Evolutionary conservation across 2,888 invertebrate genomes (phyloP).

Genomic region (Agrotis exclamationis): DNA sequence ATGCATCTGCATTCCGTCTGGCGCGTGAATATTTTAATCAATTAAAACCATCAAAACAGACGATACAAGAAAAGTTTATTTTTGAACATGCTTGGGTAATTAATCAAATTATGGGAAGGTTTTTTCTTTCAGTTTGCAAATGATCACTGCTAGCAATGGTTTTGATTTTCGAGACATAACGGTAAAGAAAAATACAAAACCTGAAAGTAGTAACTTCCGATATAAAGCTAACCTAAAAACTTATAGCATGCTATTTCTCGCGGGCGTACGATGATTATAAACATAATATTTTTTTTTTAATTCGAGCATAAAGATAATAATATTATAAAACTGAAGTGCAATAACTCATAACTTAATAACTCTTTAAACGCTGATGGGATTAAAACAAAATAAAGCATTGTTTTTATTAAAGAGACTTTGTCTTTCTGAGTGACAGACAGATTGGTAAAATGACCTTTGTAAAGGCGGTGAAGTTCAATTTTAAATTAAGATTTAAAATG

Average conservation of each 20-base stretch:
- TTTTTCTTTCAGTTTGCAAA: constrained; percentile 1
- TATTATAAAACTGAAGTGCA: constrained; percentile 29
- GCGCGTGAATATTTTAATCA: neutral
- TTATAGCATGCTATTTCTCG: too few species aligned
- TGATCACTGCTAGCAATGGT: neutral
- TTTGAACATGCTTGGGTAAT: neutral
- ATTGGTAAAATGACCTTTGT: constrained; percentile 63
- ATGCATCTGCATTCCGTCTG: neutral
- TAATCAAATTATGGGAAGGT: too few species aligned
- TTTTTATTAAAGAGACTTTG: constrained; percentile 56
- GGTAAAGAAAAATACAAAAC: neutral
- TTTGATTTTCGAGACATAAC: too few species aligned
- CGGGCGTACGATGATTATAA: too few species aligned
- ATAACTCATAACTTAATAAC: constrained; percentile 58
- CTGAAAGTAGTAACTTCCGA: neutral
- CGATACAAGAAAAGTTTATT: too few species aligned
- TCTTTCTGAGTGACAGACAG: constrained; percentile 62
- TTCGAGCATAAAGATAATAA: neutral
- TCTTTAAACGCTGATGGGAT: constrained; percentile 50
- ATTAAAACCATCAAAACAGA: too few species aligned
- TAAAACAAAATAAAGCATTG: constrained; percentile 57
- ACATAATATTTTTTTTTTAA: too few species aligned
- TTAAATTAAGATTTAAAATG: constrained; percentile 50
- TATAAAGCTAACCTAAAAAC: too few species aligned
- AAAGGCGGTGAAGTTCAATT: constrained; percentile 57